These are phyloP conservation scores for Micromussa lordhowensis DNA, from an alignment of 92 coral and sea anemone species.

Conservation along the genomic window DNA sequence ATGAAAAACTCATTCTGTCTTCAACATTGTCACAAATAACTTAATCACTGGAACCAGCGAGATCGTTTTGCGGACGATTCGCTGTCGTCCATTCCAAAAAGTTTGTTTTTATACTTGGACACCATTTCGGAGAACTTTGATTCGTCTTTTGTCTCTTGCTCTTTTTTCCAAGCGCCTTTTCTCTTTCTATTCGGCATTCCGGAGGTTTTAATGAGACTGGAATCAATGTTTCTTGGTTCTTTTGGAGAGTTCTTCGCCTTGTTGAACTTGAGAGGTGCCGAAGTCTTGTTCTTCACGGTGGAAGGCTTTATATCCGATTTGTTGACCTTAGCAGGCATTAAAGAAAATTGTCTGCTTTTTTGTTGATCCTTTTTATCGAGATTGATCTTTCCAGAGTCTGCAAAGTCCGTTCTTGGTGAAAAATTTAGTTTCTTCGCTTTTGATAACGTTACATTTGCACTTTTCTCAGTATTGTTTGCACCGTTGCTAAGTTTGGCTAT, in stretches of 20 bases:
- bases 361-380: constrained; percentile 6
- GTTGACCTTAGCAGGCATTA: not conserved
- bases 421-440: not conserved
- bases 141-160: constrained; percentile 77
- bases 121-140: constrained; percentile 82
- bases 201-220: not conserved
- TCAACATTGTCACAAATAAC: not conserved
- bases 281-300: not conserved
- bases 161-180: constrained; percentile 59
- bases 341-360: not conserved
- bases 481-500: not conserved
- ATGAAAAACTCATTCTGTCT: not conserved
- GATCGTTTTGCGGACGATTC: constrained; percentile 30
- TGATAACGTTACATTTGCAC: constrained; percentile 18
- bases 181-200: constrained; percentile 6
- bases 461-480: not conserved
- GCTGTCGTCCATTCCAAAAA: constrained; percentile 66
- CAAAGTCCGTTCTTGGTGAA: not conserved
- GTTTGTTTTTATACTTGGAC: constrained; percentile 84
- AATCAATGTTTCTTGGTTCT: not conserved
- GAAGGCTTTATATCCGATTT: constrained; percentile 3
- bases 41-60: constrained; percentile 39
- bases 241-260: constrained; percentile 16
- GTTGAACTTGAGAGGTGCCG: not conserved
- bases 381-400: not conserved